Evolutionary conservation across 2,888 invertebrate genomes (phyloP).

Genomic region (Schrankia costaestrigalis): DNA sequence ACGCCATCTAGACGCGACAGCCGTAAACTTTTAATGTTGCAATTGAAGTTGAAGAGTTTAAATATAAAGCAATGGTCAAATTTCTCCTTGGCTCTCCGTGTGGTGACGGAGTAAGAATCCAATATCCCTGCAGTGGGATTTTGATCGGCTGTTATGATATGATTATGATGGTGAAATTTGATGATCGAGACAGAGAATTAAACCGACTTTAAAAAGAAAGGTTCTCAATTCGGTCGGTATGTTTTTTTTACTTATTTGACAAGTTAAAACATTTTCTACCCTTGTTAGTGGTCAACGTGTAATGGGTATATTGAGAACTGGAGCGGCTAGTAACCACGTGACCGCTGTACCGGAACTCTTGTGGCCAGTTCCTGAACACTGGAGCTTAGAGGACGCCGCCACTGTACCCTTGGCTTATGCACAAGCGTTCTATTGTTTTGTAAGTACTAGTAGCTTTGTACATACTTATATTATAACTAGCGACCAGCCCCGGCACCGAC

Average conservation of each 20-base stretch:
- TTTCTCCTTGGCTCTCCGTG: too few relatives aligned
- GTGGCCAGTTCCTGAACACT: conserved; percentile 85
- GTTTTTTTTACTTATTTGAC: background rate
- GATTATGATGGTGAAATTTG: too few relatives aligned
- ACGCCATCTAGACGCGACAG: too few relatives aligned
- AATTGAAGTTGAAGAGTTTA: too few relatives aligned
- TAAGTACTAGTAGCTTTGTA: conserved; percentile 18
- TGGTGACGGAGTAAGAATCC: too few relatives aligned
- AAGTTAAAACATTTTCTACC: background rate
- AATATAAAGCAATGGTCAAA: too few relatives aligned
- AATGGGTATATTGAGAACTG: conserved; percentile 80
- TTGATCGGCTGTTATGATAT: too few relatives aligned
- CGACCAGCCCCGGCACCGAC: background rate
- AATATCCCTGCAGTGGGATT: too few relatives aligned
- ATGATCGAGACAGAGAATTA: too few relatives aligned
- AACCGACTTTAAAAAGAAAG: too few relatives aligned
- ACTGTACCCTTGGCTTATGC: conserved; percentile 87
- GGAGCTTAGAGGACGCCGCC: conserved; percentile 86
- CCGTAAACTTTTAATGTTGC: too few relatives aligned
- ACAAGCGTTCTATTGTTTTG: conserved; percentile 67
- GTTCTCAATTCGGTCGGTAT: too few relatives aligned
- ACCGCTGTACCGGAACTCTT: conserved; percentile 62
- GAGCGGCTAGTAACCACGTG: conserved; percentile 78
- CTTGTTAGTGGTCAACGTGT: conserved; percentile 66
- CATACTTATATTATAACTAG: background rate